Conservation (phyloP, 1,140 invertebrate genomes). For the Lanistes nyassanus region DNA sequence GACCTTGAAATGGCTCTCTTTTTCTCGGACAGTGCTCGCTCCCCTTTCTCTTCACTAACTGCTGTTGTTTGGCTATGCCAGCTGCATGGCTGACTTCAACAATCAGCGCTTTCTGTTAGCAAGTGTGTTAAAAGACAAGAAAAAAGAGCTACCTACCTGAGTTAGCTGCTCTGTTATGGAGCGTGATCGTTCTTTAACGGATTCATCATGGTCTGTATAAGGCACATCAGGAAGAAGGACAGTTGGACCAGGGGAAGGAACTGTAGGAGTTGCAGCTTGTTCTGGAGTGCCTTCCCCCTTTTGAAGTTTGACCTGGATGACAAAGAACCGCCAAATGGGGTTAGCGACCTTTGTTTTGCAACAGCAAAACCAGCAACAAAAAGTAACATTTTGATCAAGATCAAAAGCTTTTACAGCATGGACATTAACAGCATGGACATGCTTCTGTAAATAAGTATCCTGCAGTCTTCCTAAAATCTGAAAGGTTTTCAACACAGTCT, state of each 20-base stretch:
- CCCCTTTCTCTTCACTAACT: too few species aligned
- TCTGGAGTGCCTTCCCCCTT: constrained; percentile 45
- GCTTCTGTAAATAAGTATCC: too few species aligned
- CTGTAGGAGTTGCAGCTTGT: constrained; percentile 33
- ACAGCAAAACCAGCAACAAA: too few species aligned
- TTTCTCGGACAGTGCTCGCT: too few species aligned
- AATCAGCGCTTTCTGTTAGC: too few species aligned
- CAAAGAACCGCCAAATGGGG: not conserved
- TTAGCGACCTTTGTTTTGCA: too few species aligned
- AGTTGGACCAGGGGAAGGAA: constrained; percentile 19
- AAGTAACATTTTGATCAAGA: not conserved
- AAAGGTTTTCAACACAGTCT: not conserved
- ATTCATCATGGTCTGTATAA: constrained; percentile 40
- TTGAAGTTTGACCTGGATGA: constrained; percentile 51
- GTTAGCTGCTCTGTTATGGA: constrained; percentile 62
- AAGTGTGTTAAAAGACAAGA: too few species aligned
- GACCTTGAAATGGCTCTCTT: too few species aligned
- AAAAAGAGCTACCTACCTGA: constrained; percentile 46
- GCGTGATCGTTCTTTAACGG: constrained; percentile 53
- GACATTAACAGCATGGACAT: too few species aligned
- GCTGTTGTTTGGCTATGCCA: too few species aligned
- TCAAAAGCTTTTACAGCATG: not conserved
- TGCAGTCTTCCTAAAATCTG: too few species aligned
- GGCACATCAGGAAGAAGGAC: constrained; percentile 13
- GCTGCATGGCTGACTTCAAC: too few species aligned